These are phyloP conservation scores for Drosophila ezoana DNA, from an alignment of 2,888 invertebrate species.

Conservation along the genomic window DNA sequence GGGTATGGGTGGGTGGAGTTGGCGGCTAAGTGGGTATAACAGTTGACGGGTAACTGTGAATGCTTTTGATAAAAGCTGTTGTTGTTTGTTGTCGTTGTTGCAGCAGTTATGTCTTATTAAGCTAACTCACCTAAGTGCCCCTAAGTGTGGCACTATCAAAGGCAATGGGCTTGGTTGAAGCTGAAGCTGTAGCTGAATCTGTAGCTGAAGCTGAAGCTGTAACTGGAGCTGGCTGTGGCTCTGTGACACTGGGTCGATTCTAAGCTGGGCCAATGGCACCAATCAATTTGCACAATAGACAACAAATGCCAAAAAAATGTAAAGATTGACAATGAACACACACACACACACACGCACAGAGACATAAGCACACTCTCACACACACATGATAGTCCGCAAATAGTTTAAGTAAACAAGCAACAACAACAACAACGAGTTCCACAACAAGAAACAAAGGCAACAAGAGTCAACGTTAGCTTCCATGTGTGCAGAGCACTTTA, in stretches of 20 bases:
- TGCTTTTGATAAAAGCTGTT: slow-evolving; percentile 13
- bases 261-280: slow-evolving; percentile 31
- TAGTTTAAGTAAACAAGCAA: slow-evolving; percentile 67
- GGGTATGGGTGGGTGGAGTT: not conserved
- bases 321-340: slow-evolving; percentile 20
- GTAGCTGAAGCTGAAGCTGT: slow-evolving; percentile 1
- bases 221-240: not conserved
- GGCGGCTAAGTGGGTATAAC: slow-evolving; percentile 10
- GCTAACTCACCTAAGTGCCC: slow-evolving; percentile 39
- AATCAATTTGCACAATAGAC: slow-evolving; percentile 54
- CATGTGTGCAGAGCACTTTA: slow-evolving; percentile 68
- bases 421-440: slow-evolving; percentile 21
- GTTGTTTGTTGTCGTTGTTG: slow-evolving; percentile 17
- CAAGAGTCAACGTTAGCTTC: slow-evolving; percentile 51
- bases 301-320: slow-evolving; percentile 41
- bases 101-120: slow-evolving; percentile 56
- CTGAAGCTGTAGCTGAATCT: slow-evolving; percentile 3
- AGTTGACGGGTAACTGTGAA: slow-evolving; percentile 19
- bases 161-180: slow-evolving; percentile 7
- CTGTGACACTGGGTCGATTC: slow-evolving; percentile 2
- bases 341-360: slow-evolving; percentile 9
- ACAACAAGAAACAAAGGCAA: slow-evolving; percentile 44
- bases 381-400: slow-evolving; percentile 48
- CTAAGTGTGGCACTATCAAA: slow-evolving; percentile 23
- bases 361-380: slow-evolving; percentile 15